phyloP scores from a whole-genome alignment of 2,113 vertebrate species.

The Indicator maculatus region DNA sequence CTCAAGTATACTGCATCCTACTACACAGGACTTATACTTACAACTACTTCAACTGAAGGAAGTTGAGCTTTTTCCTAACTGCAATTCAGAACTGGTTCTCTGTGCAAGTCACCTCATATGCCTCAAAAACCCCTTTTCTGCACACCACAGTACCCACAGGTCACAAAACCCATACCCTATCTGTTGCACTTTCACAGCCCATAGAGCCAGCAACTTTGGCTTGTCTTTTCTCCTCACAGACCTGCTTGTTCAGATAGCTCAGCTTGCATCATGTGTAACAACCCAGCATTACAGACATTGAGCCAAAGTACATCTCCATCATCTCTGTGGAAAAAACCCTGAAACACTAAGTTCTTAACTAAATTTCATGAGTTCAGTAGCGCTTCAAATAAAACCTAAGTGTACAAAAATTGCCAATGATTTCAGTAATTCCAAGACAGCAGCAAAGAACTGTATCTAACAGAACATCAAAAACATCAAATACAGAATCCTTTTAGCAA shows the following conservation, averaged over 20 bases:
- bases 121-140: not conserved
- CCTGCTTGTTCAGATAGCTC: not conserved
- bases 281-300: not conserved
- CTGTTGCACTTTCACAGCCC: not conserved
- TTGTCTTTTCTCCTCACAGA: not conserved
- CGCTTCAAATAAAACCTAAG: not conserved
- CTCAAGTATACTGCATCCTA: not conserved
- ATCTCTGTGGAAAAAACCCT: not conserved
- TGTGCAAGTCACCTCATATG: accelerated
- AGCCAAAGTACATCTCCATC: not conserved
- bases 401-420: not conserved
- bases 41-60: not conserved
- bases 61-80: not conserved
- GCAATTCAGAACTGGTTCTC: not conserved
- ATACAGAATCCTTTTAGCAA: not conserved
- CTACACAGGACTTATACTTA: not conserved
- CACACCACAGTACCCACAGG: not conserved
- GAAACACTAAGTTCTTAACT: not conserved
- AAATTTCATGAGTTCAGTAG: not conserved
- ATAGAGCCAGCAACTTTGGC: not conserved
- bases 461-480: not conserved
- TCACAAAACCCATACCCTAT: not conserved
- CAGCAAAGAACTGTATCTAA: not conserved
- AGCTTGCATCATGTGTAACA: not conserved
- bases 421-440: not conserved